A percentile compares a stretch with the other conserved stretches of the same genome.
phyloP scores from a whole-genome alignment of 2,797 vertebrate species.

The Hephaestus fuliginosus region DNA sequence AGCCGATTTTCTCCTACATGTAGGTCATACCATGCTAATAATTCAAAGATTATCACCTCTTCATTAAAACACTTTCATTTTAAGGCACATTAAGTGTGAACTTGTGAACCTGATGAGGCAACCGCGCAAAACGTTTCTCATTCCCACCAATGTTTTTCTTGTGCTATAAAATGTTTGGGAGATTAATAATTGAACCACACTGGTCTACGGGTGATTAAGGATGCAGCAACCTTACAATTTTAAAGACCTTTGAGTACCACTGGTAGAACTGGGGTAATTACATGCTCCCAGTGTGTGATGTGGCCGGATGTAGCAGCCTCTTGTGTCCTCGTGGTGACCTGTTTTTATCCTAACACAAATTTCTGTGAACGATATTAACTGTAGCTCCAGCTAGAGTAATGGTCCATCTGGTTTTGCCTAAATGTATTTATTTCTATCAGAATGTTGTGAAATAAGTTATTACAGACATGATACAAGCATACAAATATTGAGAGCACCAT shows the following conservation, averaged over 20 bases:
- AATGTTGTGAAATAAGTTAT: background rate
- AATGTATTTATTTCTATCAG: background rate
- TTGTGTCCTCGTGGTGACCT: background rate
- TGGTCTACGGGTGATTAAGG: conserved; percentile 26
- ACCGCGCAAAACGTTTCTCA: background rate
- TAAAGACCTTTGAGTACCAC: conserved; percentile 16
- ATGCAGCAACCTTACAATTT: conserved; percentile 27
- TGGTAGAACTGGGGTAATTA: conserved; percentile 16
- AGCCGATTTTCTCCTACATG: background rate
- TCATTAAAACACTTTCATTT: conserved; percentile 9
- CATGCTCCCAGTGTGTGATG: background rate
- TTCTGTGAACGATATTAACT: background rate
- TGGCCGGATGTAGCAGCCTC: background rate
- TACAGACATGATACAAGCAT: background rate
- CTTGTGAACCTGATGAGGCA: conserved; percentile 18
- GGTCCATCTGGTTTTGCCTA: background rate
- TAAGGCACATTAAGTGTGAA: conserved; percentile 3
- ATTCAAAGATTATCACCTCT: conserved; percentile 4
- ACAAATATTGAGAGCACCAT: background rate
- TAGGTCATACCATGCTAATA: background rate
- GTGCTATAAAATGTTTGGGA: conserved; percentile 38
- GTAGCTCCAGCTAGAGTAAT: background rate
- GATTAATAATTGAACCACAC: conserved; percentile 43
- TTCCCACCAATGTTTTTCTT: conserved; percentile 1
- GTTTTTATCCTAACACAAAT: background rate